Base-by-base conservation (phyloP, 2,888 invertebrate species). In the Andrena dorsata region DNA sequence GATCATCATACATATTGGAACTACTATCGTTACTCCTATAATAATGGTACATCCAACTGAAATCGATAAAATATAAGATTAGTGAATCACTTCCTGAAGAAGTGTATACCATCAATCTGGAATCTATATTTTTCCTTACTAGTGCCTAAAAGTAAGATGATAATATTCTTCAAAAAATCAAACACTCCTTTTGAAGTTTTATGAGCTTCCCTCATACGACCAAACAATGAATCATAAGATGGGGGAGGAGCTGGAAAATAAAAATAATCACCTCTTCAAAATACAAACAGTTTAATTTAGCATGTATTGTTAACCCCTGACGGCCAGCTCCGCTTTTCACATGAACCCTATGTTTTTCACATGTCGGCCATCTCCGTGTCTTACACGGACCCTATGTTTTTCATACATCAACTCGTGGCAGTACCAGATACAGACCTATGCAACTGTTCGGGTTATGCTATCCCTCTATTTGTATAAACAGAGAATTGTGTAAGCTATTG, bases 1-100 rank as follows among this genome's bases (percentile, higher is more conserved):
- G 26, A 96, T 95, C 86, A 96, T 95, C 96, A 96, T 96, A 85
- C 95, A 95, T 84, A 96, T 94, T 70, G 96, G 96, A 86, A 96
- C 94, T 30, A 96, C 95, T 89, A 96, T 94, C 16, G 96, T 95
- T 64, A 96, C 93, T 56, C 95, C 96, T 84, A 96, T 92, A 80
- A 96, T 95, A 80, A 96, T 95, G 41, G 96, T 96, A 92, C 96
- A 96, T 26, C 96, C 96, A 92, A 96, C 96, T 96, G 94, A 70
- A 95, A 77, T 28, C 58, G 56, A 26, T 0, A n/a, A 58, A 75
- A 60, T 10, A 60, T 16, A n/a, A 23, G 26, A 69, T 41, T 80
- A 58, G 10, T 23, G 53, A 47, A 2, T 10, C 7, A 2, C 23
- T 13, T 2, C 32, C 16, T 5, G 28, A 49, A 0, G 26, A n/a